These are phyloP conservation scores for Pomacea canaliculata DNA, from an alignment of 2,888 invertebrate genomes.

Conservation along the genomic window DNA sequence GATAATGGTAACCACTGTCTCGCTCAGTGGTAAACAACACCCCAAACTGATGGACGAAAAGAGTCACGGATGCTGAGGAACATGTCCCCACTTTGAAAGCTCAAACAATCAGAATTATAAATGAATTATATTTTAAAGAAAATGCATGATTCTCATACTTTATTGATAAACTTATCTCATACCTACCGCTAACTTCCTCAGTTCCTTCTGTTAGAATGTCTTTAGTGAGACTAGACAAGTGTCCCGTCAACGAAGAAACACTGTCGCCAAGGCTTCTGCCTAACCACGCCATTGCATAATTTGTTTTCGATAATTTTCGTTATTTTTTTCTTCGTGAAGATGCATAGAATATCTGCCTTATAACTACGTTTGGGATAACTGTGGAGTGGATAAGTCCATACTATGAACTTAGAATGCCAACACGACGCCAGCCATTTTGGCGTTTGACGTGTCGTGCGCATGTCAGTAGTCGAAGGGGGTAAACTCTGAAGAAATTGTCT, in stretches of 20 bases:
- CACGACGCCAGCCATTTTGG: slow-evolving; percentile 53
- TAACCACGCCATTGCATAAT: slow-evolving; percentile 71
- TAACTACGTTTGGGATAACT: neutral
- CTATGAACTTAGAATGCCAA: slow-evolving; percentile 39
- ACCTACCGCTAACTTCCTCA: slow-evolving; percentile 76
- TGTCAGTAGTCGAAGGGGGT: slow-evolving; percentile 31
- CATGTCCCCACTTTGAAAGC: no score
- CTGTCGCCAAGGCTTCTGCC: slow-evolving; percentile 67
- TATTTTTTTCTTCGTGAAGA: neutral
- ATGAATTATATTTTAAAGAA: neutral
- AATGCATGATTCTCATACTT: neutral
- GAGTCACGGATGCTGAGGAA: no score
- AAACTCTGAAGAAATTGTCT: neutral
- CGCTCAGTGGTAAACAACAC: no score
- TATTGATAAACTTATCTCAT: slow-evolving; percentile 68
- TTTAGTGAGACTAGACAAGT: slow-evolving; percentile 86
- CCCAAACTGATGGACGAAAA: no score
- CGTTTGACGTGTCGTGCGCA: slow-evolving; percentile 35
- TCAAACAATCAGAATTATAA: no score
- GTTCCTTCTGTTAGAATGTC: slow-evolving; percentile 86
- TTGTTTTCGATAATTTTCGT: slow-evolving; percentile 5
- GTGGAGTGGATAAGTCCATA: neutral
- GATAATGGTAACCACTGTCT: neutral
- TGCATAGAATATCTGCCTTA: neutral
- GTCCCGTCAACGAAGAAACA: slow-evolving; percentile 81